Percentiles rank a stretch among this genome's conserved stretches.
Evolutionary conservation across 2,113 vertebrate species (phyloP).

Genomic region (Agapornis roseicollis): DNA sequence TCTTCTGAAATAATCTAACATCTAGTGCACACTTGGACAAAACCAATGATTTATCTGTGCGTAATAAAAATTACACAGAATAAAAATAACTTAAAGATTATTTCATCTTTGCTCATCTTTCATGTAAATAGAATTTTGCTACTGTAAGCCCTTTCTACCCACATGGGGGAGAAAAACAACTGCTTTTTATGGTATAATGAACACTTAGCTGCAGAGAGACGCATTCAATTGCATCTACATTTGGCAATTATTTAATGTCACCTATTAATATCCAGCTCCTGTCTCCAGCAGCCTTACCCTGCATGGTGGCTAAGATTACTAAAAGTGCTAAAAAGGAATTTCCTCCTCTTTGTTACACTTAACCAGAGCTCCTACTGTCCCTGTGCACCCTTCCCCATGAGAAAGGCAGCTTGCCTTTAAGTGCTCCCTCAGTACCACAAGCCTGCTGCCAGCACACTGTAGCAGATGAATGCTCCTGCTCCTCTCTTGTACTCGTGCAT

Average conservation of each 20-base stretch:
- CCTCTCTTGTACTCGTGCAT: neutral
- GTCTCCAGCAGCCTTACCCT: neutral
- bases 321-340: conserved; percentile 38
- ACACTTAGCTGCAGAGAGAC: conserved; percentile 21
- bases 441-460: neutral
- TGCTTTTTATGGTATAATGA: conserved; percentile 34
- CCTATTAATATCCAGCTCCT: conserved; percentile 46
- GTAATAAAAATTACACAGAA: conserved; percentile 62
- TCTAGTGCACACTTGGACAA: conserved; percentile 36
- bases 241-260: conserved; percentile 54
- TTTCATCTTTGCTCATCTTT: conserved; percentile 51
- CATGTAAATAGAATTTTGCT: conserved; percentile 48
- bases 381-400: neutral
- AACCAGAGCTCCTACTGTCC: neutral
- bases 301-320: neutral
- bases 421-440: rapidly evolving
- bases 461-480: neutral
- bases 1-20: conserved; percentile 54
- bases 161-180: neutral
- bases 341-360: conserved; percentile 4
- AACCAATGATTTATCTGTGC: conserved; percentile 40
- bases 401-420: neutral
- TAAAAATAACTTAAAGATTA: conserved; percentile 55
- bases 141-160: neutral
- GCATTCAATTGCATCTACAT: conserved; percentile 36